Evolutionary conservation across 64 coral and sea anemone species (phyloP).

Genomic region (Porites australiensis): DNA sequence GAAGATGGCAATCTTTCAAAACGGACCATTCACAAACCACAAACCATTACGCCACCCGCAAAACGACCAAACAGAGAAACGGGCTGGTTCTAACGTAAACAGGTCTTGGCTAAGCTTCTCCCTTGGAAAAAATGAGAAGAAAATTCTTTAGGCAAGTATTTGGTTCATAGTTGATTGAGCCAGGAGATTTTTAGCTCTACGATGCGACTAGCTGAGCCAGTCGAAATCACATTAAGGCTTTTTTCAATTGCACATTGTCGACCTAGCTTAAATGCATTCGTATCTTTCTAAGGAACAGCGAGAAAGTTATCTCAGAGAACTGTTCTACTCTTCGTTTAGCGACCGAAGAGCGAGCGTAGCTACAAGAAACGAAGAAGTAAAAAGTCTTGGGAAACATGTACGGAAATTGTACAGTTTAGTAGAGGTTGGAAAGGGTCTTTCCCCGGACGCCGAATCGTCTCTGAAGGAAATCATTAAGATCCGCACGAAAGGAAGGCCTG

Average conservation of each 20-base stretch:
- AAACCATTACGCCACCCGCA: constrained; percentile 22
- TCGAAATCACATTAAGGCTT: not conserved
- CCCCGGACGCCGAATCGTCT: constrained; percentile 68
- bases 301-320: constrained; percentile 88
- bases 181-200: not conserved
- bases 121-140: constrained; percentile 6
- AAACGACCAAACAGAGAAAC: constrained; percentile 17
- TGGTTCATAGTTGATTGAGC: not conserved
- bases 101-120: not conserved
- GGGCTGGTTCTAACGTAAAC: not conserved
- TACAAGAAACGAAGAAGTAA: constrained; percentile 73
- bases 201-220: not conserved
- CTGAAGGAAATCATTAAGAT: constrained; percentile 80
- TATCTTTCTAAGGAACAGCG: constrained; percentile 90
- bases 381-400: constrained; percentile 72
- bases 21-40: constrained; percentile 31
- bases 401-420: constrained; percentile 79
- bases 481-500: constrained; percentile 81
- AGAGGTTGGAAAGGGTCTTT: constrained; percentile 79
- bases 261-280: constrained; percentile 71
- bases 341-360: constrained; percentile 81
- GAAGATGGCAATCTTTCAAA: constrained; percentile 27
- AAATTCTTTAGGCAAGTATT: not conserved
- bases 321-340: constrained; percentile 93
- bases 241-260: not conserved